These are phyloP conservation scores for Andrena praecox DNA, from an alignment of 2,888 invertebrate genomes.

Conservation along the genomic window DNA sequence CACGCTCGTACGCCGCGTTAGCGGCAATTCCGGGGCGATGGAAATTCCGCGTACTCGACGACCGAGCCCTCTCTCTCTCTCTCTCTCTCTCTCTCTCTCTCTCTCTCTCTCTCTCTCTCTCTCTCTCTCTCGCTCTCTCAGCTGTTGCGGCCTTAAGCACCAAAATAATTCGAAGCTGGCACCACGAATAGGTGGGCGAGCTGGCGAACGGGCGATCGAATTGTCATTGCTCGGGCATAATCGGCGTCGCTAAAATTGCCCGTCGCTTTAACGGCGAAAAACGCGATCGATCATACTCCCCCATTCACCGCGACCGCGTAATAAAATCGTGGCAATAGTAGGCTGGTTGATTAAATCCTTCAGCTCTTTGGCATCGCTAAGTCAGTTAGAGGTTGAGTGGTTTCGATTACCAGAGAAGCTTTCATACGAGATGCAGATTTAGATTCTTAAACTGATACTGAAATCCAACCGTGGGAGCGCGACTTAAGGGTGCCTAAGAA, in stretches of 20 bases:
- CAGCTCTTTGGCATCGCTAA: too few species aligned
- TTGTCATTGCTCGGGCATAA: slow-evolving; percentile 37
- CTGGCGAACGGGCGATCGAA: slow-evolving; percentile 20
- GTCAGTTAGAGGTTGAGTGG: too few species aligned
- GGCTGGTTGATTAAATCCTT: too few species aligned
- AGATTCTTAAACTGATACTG: too few species aligned
- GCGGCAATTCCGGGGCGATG: slow-evolving; percentile 11
- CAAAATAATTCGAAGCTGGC: slow-evolving; percentile 68
- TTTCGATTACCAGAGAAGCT: too few species aligned
- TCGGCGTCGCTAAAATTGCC: slow-evolving; percentile 38
- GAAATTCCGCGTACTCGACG: slow-evolving; percentile 47
- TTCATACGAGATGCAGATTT: too few species aligned
- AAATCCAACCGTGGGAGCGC: background rate
- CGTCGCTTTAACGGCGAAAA: slow-evolving; percentile 26
- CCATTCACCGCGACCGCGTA: background rate
- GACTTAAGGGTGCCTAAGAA: background rate
- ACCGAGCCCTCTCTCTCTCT: slow-evolving; percentile 23
- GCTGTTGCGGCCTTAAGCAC: slow-evolving; percentile 65
- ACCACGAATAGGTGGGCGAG: slow-evolving; percentile 57
- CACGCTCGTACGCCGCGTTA: background rate
- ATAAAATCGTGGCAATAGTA: too few species aligned
- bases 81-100: slow-evolving; percentile 45
- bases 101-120: slow-evolving; percentile 40
- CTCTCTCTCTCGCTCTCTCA: slow-evolving; percentile 42
- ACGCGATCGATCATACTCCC: background rate